Evolutionary conservation across 1,140 invertebrate genomes (phyloP).

Genomic region (Theocolax elegans): DNA sequence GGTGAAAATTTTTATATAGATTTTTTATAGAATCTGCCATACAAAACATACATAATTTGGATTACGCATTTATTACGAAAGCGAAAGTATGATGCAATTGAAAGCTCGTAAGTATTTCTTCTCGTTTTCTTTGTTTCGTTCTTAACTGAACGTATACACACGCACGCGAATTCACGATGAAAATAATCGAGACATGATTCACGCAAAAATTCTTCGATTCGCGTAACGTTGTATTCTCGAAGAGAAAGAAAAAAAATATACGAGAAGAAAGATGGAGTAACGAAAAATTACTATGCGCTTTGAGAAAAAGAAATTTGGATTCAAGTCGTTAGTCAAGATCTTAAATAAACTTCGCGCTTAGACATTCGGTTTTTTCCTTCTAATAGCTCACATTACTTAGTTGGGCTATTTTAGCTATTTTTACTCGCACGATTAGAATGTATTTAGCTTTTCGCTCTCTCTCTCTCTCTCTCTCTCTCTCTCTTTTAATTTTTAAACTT

Average conservation of each 20-base stretch:
- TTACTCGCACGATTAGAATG: too few species aligned
- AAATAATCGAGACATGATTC: slow-evolving; percentile 30
- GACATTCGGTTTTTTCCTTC: background rate
- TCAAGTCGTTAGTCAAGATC: slow-evolving; percentile 28
- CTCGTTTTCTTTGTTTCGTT: too few species aligned
- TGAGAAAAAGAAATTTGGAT: slow-evolving; percentile 15
- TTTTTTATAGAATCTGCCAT: too few species aligned
- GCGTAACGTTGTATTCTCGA: slow-evolving; percentile 24
- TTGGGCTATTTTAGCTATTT: background rate
- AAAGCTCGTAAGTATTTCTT: too few species aligned
- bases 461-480: too few species aligned
- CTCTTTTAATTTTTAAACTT: too few species aligned
- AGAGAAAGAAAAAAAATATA: slow-evolving; percentile 27
- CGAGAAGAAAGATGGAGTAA: background rate
- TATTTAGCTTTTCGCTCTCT: too few species aligned
- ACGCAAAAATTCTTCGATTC: slow-evolving; percentile 10
- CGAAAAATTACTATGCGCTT: background rate
- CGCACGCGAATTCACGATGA: slow-evolving; percentile 10
- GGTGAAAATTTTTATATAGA: too few species aligned
- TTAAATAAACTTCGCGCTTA: slow-evolving; percentile 44
- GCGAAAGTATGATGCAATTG: too few species aligned
- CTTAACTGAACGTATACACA: too few species aligned
- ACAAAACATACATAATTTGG: too few species aligned
- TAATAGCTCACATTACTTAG: background rate
- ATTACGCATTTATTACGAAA: too few species aligned